Percentiles rank a stretch among this genome's conserved stretches.
phyloP scores from a whole-genome alignment of 2,888 invertebrate genomes.

The Baronia brevicornis region DNA sequence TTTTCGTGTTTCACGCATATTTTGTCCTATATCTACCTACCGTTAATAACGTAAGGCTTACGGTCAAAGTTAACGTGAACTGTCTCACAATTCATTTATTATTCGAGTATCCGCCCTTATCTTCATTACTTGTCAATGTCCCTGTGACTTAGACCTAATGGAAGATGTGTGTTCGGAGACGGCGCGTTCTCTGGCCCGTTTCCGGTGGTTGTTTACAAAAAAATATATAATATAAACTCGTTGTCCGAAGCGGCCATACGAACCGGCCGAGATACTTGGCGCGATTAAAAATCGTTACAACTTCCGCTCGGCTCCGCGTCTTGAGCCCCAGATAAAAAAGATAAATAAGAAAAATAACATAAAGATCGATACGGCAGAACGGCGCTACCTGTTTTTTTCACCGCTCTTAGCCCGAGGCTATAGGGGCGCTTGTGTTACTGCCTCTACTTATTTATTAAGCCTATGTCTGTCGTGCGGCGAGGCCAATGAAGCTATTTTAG shows the following conservation, averaged over 20 bases:
- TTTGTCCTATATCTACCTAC: too few relatives aligned
- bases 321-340: slow-evolving; percentile 67
- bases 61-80: neutral
- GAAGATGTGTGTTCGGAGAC: slow-evolving; percentile 69
- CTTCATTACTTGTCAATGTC: slow-evolving; percentile 55
- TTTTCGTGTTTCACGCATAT: too few relatives aligned
- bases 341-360: slow-evolving; percentile 71
- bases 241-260: slow-evolving; percentile 52
- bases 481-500: slow-evolving; percentile 4
- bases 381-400: slow-evolving; percentile 71
- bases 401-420: slow-evolving; percentile 46
- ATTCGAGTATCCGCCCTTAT: slow-evolving; percentile 41
- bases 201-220: slow-evolving; percentile 73
- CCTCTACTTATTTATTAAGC: slow-evolving; percentile 25
- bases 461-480: slow-evolving; percentile 10
- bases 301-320: slow-evolving; percentile 68
- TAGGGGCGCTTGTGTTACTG: slow-evolving; percentile 30
- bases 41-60: neutral
- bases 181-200: slow-evolving; percentile 57
- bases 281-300: slow-evolving; percentile 75
- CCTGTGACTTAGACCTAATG: slow-evolving; percentile 62
- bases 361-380: slow-evolving; percentile 70
- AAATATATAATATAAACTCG: slow-evolving; percentile 54
- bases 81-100: slow-evolving; percentile 5
- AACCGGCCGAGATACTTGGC: slow-evolving; percentile 65